Percentiles rank a stretch among this genome's conserved stretches.
Evolutionary conservation across 37 sponge, comb jelly and placozoan species (phyloP).

Genomic region (Beroe ovata): DNA sequence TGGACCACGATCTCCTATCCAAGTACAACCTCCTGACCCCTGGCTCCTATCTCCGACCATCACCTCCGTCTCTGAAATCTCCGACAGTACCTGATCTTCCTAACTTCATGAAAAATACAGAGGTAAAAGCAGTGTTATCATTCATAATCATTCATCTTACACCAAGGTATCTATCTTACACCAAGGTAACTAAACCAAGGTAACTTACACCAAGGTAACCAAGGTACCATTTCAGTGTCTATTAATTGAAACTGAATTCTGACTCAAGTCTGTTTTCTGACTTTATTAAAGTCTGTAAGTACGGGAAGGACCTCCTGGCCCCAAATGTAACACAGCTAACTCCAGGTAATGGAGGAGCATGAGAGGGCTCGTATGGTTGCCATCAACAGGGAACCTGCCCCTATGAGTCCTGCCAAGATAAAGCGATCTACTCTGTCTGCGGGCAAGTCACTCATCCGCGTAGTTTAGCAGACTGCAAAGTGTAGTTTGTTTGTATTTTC

Average conservation of each 20-base stretch:
- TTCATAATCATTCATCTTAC: too few species aligned
- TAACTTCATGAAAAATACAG: constrained; percentile 65
- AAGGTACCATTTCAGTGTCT: too few species aligned
- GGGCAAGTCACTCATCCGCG: constrained; percentile 4
- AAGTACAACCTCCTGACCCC: constrained; percentile 64
- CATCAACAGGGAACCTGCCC: constrained; percentile 50
- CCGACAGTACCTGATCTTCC: constrained; percentile 40
- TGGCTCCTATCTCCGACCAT: constrained; percentile 32
- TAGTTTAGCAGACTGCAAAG: too few species aligned
- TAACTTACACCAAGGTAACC: too few species aligned
- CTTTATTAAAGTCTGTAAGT: too few species aligned
- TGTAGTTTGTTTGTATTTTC: too few species aligned
- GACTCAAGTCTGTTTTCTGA: too few species aligned
- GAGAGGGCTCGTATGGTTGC: constrained; percentile 27
- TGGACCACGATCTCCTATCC: constrained; percentile 19
- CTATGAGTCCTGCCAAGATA: neutral
- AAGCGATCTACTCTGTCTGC: constrained; percentile 62
- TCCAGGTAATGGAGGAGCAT: constrained; percentile 66
- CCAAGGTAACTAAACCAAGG: too few species aligned
- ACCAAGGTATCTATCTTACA: too few species aligned
- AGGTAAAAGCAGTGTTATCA: constrained; percentile 1
- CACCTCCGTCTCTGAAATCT: constrained; percentile 23
- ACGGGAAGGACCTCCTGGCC: too few species aligned
- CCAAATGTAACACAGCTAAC: too few species aligned
- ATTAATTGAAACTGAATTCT: too few species aligned